A percentile compares a stretch with the other conserved stretches of the same genome.
phyloP scores from a whole-genome alignment of 2,888 invertebrate genomes.

The Poecilobothrus nobilitatus region DNA sequence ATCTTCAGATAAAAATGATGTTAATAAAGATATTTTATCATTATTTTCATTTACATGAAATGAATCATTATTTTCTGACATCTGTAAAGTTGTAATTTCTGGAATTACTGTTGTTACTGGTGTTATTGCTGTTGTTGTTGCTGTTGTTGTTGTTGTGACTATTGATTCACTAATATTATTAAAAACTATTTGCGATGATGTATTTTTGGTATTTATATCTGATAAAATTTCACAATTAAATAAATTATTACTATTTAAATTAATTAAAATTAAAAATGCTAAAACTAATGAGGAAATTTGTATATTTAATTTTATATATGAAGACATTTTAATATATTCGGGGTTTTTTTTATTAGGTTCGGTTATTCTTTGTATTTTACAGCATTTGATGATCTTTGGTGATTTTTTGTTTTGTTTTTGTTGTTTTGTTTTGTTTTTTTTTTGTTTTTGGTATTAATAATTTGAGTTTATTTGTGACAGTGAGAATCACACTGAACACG shows the following conservation, averaged over 20 bases:
- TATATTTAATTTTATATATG: neutral
- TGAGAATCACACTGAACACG: neutral
- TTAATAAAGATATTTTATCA: no score
- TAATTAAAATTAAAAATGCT: neutral
- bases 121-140: neutral
- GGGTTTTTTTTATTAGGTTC: neutral
- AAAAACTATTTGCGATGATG: conserved; percentile 6
- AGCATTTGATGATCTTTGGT: neutral
- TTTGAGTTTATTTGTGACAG: neutral
- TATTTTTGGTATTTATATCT: neutral
- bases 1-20: neutral
- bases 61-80: no score
- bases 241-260: neutral
- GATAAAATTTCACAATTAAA: neutral
- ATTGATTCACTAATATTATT: neutral
- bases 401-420: neutral
- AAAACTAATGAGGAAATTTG: neutral
- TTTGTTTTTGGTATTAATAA: neutral
- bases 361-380: neutral
- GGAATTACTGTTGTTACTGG: neutral
- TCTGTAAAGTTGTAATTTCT: no score
- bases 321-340: neutral
- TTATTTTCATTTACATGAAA: neutral
- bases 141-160: no score
- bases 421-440: neutral